Evolutionary conservation across 2,888 invertebrate genomes (phyloP).

Genomic region (Bugulina stolonifera): DNA sequence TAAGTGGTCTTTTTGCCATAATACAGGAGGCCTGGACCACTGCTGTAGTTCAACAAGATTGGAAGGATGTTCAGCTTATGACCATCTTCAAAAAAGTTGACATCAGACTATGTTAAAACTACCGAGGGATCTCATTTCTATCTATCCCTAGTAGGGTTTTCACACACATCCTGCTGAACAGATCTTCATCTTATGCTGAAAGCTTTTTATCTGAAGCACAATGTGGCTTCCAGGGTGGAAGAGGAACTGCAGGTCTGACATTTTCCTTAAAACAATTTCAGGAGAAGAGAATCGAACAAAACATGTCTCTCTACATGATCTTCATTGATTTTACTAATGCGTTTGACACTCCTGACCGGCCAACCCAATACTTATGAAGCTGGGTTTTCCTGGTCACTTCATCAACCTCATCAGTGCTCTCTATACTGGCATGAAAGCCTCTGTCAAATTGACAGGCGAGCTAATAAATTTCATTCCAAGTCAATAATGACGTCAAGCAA

Average conservation of each 20-base stretch:
- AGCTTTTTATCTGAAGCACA: conserved; percentile 2
- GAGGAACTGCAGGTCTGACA: conserved; percentile 9
- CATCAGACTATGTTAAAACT: conserved; percentile 28
- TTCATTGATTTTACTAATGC: conserved; percentile 31
- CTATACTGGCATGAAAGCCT: not conserved
- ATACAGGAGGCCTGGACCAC: conserved; percentile 23
- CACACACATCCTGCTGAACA: conserved; percentile 30
- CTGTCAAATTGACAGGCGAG: not conserved
- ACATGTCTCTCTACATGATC: conserved; percentile 27
- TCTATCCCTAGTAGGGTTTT: conserved; percentile 30
- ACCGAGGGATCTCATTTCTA: conserved; percentile 29
- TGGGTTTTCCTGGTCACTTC: not conserved
- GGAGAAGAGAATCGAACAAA: conserved; percentile 29
- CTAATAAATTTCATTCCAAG: not conserved
- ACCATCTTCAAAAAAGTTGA: conserved; percentile 27
- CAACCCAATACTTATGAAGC: not conserved
- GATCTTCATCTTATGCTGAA: not conserved
- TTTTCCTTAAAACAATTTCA: conserved; percentile 28
- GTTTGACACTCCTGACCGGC: conserved; percentile 29
- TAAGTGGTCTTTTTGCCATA: not conserved
- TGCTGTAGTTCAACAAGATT: conserved; percentile 30
- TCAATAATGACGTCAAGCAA: conserved; percentile 18
- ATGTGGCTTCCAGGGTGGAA: conserved; percentile 13
- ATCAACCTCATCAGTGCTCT: conserved; percentile 10
- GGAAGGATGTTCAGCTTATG: conserved; percentile 31